Evolutionary conservation across 2,113 vertebrate genomes (phyloP).

Genomic region (Fukomys damarensis): DNA sequence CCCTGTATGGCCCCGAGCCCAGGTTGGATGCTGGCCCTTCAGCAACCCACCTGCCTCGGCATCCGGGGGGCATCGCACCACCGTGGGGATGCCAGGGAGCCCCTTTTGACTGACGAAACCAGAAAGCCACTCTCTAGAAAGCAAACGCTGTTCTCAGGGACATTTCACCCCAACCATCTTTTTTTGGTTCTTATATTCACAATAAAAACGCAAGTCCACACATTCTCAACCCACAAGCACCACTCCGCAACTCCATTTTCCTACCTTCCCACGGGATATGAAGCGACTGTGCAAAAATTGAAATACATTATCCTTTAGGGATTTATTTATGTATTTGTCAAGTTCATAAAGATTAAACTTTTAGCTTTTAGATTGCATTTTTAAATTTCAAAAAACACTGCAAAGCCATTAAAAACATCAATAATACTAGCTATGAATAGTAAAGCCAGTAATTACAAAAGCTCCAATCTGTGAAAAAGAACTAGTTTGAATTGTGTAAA

Average conservation of each 20-base stretch:
- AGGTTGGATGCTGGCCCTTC: no score
- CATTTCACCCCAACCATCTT: not conserved
- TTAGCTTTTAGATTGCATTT: not conserved
- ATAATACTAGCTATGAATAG: not conserved
- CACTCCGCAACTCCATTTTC: not conserved
- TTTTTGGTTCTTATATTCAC: not conserved
- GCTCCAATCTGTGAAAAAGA: not conserved
- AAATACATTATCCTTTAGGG: not conserved
- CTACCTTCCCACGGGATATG: not conserved
- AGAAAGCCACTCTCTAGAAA: not conserved
- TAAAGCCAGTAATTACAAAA: not conserved
- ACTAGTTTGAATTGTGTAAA: slow-evolving; percentile 31
- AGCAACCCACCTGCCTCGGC: not conserved
- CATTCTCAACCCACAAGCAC: not conserved
- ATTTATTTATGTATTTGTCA: not conserved
- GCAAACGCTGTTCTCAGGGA: not conserved
- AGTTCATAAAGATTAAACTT: slow-evolving; percentile 4
- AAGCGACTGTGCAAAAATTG: not conserved
- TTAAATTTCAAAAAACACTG: slow-evolving; percentile 49
- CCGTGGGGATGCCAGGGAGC: not conserved
- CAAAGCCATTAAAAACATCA: not conserved
- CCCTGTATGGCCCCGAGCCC: not conserved
- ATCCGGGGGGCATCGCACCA: not conserved
- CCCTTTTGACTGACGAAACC: not conserved
- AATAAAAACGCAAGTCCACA: slow-evolving; percentile 37